These are phyloP conservation scores for Fregata magnificens DNA, from an alignment of 2,113 vertebrate genomes.

Conservation along the genomic window DNA sequence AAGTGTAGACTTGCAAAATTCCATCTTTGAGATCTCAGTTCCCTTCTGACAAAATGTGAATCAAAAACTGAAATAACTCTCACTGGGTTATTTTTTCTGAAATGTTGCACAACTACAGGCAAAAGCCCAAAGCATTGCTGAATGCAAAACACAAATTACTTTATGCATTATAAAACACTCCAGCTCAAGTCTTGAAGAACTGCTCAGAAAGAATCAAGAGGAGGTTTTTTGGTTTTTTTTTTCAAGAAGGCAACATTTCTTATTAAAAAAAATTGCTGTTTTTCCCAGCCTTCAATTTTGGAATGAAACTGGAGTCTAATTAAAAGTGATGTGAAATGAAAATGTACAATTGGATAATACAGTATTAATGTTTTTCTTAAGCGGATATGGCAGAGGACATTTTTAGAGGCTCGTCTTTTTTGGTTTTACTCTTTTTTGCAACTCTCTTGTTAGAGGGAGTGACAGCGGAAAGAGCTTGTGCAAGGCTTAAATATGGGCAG, in stretches of 20 bases:
- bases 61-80: neutral
- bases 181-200: neutral
- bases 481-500: neutral
- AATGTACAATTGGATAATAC: conserved; percentile 34
- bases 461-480: neutral
- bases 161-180: neutral
- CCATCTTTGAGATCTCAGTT: neutral
- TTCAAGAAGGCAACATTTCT: conserved; percentile 1
- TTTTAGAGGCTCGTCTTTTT: neutral
- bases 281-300: conserved; percentile 58
- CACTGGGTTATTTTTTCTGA: neutral
- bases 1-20: neutral
- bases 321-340: conserved; percentile 55
- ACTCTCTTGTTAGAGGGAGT: neutral
- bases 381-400: neutral
- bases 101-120: neutral
- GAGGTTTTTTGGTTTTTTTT: neutral
- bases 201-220: neutral
- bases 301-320: conserved; percentile 33
- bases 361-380: neutral
- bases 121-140: neutral
- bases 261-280: neutral
- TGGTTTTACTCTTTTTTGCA: neutral
- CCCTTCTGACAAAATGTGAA: neutral
- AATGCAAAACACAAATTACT: neutral